Percentiles rank a stretch among this genome's conserved stretches.
These are phyloP conservation scores for Cephalopachus bancanus DNA, from an alignment of 2,797 vertebrate species.

Conservation along the genomic window DNA sequence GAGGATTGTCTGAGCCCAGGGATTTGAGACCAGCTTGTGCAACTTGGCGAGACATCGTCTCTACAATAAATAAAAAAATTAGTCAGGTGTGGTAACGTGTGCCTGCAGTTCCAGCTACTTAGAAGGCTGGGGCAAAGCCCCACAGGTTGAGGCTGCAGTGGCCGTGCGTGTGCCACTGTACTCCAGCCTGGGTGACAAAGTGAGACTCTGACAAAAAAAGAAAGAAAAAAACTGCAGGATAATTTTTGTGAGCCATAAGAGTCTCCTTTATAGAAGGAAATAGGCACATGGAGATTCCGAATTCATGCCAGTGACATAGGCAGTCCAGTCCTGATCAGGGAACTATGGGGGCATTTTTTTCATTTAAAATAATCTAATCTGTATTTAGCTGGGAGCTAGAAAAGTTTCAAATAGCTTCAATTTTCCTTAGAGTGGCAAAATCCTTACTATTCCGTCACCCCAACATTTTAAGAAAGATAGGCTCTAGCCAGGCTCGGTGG, in stretches of 20 bases:
- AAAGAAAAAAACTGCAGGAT: neutral
- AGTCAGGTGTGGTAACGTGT: no score
- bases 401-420: neutral
- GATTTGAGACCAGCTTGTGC: no score
- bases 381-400: neutral
- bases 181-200: no score
- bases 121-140: no score
- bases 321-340: neutral
- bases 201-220: no score
- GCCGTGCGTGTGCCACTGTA: no score
- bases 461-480: constrained; percentile 3
- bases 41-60: no score
- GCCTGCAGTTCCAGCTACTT: no score
- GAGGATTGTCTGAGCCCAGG: no score
- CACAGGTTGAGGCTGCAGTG: no score
- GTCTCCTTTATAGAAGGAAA: neutral
- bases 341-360: neutral
- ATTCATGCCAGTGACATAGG: neutral
- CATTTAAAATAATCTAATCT: neutral
- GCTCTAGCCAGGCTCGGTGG: neutral
- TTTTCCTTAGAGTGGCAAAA: neutral
- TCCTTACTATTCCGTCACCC: neutral
- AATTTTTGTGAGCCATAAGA: neutral
- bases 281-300: neutral
- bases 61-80: no score